Evolutionary conservation across 2,797 vertebrate genomes (phyloP), one percentile per base, ranked within the genome.

Genomic region (Amblyopsis hoosieri): DNA sequence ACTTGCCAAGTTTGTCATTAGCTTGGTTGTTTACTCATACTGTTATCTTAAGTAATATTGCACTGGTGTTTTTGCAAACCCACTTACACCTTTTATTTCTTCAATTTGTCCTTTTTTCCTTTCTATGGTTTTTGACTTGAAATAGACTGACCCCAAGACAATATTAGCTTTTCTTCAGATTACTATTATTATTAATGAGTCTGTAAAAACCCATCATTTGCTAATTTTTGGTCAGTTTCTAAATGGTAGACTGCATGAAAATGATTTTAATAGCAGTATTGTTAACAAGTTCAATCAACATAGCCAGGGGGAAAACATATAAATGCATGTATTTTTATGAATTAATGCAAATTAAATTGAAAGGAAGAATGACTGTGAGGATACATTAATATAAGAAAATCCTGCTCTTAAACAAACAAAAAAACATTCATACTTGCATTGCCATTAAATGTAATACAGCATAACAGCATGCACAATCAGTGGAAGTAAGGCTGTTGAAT

Each of bases 301-400:
- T 45, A 64, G 50, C 17, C 31, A 48, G 62, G 54, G 10, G 6
- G 52, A 42, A 57, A 64, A 60, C 42, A 46, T 56, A 58, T 23
- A 74, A 72, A 83, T 59, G 17, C 1, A 62, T 23, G 48, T 54
- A 4, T 80, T 67, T 74, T 51, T 75, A 66, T 63, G 58, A 33
- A 68, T 67, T 51, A n/a, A 65, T 23, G 2, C 57, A 58, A 69
- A 50, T 13, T 55, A 72, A n/a, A 67, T 69, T 64, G 23, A 80
- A 69, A 62, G 54, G 57, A 75, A 13, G 12, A 23, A 62, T 37
- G 52, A 58, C 53, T 72, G 64, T 70, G 46, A 69, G 51, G 62
- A 73, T 72, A 58, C 72, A 81, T 86, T 80, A 80, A 76, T 23
- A 23, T 3, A 23, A 23, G 50, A 62, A 76, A 80, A 84, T 73